Evolutionary conservation across 2,113 vertebrate genomes (phyloP), one percentile per base, ranked within the genome.

Genomic region (Vidua chalybeata): DNA sequence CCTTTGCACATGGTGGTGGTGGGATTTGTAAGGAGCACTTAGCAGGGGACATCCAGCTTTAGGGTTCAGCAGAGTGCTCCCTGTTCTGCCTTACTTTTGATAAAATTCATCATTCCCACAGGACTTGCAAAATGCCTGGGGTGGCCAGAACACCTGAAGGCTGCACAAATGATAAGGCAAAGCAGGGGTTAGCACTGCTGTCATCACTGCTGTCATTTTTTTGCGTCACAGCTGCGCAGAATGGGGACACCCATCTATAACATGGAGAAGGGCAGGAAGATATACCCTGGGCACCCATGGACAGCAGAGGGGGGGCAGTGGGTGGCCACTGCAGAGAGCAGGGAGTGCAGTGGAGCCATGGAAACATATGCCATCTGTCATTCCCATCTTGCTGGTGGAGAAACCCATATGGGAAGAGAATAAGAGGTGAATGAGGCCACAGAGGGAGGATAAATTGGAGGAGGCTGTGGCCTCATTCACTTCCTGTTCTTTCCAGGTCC

Each of bases 371-470:
- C 5, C 37, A 84, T 41, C 77, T 95, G 94, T 96, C 94, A 91
- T 90, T 91, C 48, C 46, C 59, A 79, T 94, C 83, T 84, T 83
- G 35, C 22, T 37, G 2, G n/a, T 91, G 45, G 64, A 83, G 68
- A 90, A 95, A 84, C 28, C 45, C 83, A 92, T 94, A 87, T 62
- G 35, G 73, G 41, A 43, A 77, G 51, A 84, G 88, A 96, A 86
- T 82, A 95, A 93, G 85, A 93, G 90, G 95, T 74, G 79, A 96
- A 90, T 71, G 94, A 94, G 93, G 85, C 39, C 92, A 88, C 78
- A 61, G 77, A 87, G 85, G 54, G n/a, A 67, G 8, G 21, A 2
- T 54, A 31, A 6, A 28, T 27, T 71, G 71, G 72, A 49, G 56
- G 27, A 56, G 56, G 22, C 33, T 94, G 59, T 90, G 84, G 46